Evolutionary conservation across 2,113 vertebrate species (phyloP).

Genomic region (Panthera tigris): DNA sequence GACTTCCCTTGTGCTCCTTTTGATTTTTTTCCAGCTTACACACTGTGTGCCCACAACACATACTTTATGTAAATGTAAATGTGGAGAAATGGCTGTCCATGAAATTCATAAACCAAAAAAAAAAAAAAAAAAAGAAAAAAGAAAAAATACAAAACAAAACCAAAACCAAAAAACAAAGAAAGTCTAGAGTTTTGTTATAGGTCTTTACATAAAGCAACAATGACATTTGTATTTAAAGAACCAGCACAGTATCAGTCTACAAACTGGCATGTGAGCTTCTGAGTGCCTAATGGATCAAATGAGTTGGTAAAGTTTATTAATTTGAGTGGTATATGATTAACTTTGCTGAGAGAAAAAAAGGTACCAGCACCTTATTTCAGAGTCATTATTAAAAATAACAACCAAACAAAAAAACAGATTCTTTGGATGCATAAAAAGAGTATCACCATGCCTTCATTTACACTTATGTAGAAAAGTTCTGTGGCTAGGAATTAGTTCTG

Average conservation of each 20-base stretch:
- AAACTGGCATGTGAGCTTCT: not conserved
- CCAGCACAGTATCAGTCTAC: not conserved
- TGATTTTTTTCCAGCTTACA: not conserved
- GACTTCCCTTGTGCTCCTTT: not conserved
- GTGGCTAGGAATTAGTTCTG: not conserved
- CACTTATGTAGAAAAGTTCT: not conserved
- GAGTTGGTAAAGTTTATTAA: not conserved
- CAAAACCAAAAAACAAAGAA: not conserved
- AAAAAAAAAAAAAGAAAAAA: not conserved
- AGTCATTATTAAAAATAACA: not conserved
- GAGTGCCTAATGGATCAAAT: not conserved
- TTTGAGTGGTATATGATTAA: not conserved
- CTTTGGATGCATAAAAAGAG: not conserved
- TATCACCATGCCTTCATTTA: not conserved
- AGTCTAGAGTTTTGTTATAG: not conserved
- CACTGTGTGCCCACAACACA: rapidly evolving
- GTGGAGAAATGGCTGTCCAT: not conserved
- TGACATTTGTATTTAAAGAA: not conserved
- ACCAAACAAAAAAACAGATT: not conserved
- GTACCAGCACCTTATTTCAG: not conserved
- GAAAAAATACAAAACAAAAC: not conserved
- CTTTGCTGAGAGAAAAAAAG: not conserved
- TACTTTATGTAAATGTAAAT: not conserved
- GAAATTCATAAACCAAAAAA: not conserved
- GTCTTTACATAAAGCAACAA: not conserved